Percentiles rank a stretch among this genome's conserved stretches.
Evolutionary conservation across 2,113 vertebrate species (phyloP).

Genomic region (Cyanistes caeruleus): DNA sequence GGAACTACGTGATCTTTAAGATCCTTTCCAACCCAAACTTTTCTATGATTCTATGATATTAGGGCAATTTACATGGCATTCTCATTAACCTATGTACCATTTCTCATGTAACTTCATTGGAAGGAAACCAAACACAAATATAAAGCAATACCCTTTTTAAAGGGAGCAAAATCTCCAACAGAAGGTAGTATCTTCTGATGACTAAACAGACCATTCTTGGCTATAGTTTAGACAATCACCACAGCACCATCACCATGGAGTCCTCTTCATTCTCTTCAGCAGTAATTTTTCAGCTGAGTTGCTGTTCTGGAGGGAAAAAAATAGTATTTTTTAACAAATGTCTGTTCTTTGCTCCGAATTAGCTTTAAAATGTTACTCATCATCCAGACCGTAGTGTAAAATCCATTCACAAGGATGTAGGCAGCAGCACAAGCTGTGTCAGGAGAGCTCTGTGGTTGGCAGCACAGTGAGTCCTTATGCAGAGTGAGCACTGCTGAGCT

Average conservation of each 20-base stretch:
- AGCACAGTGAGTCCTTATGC: not conserved
- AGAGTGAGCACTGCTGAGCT: not conserved
- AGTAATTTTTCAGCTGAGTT: not conserved
- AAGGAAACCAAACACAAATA: not conserved
- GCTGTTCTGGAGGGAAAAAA: not conserved
- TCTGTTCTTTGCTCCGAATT: not conserved
- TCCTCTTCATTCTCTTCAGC: not conserved
- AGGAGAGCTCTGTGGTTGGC: not conserved
- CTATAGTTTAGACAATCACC: not conserved
- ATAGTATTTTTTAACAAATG: not conserved
- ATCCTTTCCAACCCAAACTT: not conserved
- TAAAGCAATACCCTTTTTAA: not conserved
- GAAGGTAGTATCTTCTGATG: not conserved
- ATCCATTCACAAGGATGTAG: not conserved
- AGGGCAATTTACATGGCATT: not conserved
- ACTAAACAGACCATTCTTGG: not conserved
- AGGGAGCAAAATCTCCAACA: not conserved
- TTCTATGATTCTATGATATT: not conserved
- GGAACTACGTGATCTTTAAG: not conserved
- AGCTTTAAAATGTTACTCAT: not conserved
- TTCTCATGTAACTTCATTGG: not conserved
- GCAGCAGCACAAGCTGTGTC: not conserved
- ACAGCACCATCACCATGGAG: not conserved
- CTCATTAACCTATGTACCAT: not conserved
- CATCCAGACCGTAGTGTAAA: accelerated